Conservation (phyloP, 2,888 invertebrate genomes). For the Pollenia angustigena region DNA sequence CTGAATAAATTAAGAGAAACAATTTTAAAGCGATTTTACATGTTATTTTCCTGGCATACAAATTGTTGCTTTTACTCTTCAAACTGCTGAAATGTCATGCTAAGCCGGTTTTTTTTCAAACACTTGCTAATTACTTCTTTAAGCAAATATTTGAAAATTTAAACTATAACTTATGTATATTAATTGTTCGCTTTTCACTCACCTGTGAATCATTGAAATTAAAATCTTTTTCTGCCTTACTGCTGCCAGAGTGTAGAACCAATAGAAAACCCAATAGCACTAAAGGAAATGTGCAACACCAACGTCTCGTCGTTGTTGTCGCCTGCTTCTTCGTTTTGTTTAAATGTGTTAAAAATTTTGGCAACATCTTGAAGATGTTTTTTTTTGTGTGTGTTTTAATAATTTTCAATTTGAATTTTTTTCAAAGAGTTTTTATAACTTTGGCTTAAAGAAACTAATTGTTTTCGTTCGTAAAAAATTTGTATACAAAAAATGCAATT, state of each 20-base stretch:
- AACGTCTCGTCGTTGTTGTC: conserved; percentile 33
- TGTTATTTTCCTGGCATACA: no score
- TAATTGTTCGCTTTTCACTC: conserved; percentile 68
- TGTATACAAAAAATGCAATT: conserved; percentile 28
- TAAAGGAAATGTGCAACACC: conserved; percentile 65
- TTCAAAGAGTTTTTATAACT: conserved; percentile 15
- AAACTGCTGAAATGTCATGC: no score
- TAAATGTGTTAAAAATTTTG: conserved; percentile 65
- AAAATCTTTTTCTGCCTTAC: conserved; percentile 81
- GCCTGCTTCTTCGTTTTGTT: conserved; percentile 39
- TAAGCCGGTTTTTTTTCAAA: no score
- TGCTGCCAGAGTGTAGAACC: conserved; percentile 68
- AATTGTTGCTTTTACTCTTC: no score
- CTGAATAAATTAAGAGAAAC: no score
- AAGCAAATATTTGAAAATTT: no score
- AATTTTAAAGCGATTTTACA: no score
- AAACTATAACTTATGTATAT: not conserved
- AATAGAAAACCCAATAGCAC: conserved; percentile 63
- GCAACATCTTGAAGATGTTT: conserved; percentile 70
- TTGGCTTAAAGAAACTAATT: conserved; percentile 48
- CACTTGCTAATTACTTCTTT: no score
- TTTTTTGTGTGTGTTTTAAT: conserved; percentile 5
- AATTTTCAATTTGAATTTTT: conserved; percentile 28
- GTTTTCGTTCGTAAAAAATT: conserved; percentile 57
- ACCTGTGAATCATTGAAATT: conserved; percentile 84